phyloP scores from a whole-genome alignment of 2,797 vertebrate species.

The Margarornis squamiger region DNA sequence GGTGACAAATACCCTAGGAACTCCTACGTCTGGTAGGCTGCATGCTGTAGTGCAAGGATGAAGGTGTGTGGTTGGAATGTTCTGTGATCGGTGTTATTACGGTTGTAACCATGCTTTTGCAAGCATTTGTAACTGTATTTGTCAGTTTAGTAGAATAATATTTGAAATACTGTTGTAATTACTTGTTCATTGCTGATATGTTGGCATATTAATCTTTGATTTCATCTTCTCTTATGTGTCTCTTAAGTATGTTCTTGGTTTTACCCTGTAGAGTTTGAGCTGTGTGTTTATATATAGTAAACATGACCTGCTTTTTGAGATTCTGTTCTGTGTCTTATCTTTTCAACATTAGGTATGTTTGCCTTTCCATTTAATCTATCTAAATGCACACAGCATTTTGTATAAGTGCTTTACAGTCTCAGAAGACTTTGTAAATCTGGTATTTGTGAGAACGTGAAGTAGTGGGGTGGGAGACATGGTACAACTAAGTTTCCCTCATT shows the following conservation, averaged over 20 bases:
- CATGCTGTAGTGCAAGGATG: neutral
- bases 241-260: neutral
- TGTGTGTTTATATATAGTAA: neutral
- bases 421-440: neutral
- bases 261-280: neutral
- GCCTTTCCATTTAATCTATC: neutral
- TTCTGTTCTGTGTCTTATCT: neutral
- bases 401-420: neutral
- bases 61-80: neutral
- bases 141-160: neutral
- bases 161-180: neutral
- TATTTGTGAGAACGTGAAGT: fast-evolving
- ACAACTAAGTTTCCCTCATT: neutral
- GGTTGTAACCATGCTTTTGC: neutral
- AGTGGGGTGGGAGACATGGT: neutral
- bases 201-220: neutral
- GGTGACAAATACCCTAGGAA: neutral
- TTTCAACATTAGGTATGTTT: neutral
- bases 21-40: neutral
- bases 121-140: neutral
- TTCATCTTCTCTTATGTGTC: neutral
- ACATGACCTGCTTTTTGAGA: neutral
- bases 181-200: neutral
- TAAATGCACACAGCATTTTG: neutral
- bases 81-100: neutral